Evolutionary conservation across 2,797 vertebrate species (phyloP).

Genomic region (Syndactyla subalaris): DNA sequence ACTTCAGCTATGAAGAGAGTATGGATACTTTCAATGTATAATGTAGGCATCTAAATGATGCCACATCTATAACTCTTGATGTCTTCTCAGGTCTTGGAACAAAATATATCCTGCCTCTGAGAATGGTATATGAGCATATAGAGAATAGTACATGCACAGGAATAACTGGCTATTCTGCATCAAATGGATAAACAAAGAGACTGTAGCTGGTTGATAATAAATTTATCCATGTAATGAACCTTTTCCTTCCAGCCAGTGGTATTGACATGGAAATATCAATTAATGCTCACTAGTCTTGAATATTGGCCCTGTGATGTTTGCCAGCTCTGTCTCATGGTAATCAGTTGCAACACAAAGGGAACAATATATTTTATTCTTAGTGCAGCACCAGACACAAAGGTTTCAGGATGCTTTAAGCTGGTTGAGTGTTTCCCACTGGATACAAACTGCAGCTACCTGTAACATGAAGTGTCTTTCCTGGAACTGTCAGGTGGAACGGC

Average conservation of each 20-base stretch:
- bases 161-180: background rate
- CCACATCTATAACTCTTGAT: background rate
- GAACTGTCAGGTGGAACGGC: constrained; percentile 74
- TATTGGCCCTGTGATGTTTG: background rate
- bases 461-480: background rate
- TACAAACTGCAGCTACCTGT: background rate
- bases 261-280: background rate
- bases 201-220: background rate
- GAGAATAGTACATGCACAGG: no score
- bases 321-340: background rate
- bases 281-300: background rate
- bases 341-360: background rate
- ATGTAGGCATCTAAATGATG: background rate
- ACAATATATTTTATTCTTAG: background rate
- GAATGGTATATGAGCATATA: background rate
- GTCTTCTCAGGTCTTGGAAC: background rate
- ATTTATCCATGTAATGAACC: background rate
- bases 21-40: background rate
- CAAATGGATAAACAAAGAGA: background rate
- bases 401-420: background rate
- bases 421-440: background rate
- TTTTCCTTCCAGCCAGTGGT: background rate
- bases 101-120: background rate
- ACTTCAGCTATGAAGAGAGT: background rate
- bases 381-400: background rate